A percentile compares a stretch with the other conserved stretches of the same genome.
phyloP scores from a whole-genome alignment of 1,140 invertebrate species.

The Drosophila arizonae region DNA sequence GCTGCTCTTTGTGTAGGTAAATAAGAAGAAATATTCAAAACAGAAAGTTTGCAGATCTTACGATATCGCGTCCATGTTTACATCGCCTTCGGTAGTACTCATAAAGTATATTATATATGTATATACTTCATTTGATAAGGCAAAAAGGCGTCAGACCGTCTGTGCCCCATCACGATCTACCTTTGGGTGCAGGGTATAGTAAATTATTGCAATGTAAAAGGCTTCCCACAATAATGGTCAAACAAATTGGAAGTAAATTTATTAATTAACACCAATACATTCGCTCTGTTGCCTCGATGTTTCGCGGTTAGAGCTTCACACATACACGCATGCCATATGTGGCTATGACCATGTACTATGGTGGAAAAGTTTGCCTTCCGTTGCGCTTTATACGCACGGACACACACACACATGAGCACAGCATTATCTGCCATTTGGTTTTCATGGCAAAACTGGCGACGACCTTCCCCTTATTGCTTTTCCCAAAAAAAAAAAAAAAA shows the following conservation, averaged over 20 bases:
- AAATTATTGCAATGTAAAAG: neutral
- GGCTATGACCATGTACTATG: neutral
- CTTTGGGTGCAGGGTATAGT: no score
- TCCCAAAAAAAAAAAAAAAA: neutral
- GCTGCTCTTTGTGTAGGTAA: no score
- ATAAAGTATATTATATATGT: neutral
- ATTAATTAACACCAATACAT: neutral
- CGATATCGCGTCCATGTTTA: no score
- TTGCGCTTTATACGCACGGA: neutral
- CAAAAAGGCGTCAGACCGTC: no score
- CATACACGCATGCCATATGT: no score
- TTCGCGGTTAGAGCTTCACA: no score
- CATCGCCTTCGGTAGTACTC: no score
- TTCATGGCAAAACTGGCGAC: conserved; percentile 28
- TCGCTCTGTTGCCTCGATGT: neutral
- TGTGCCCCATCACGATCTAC: no score
- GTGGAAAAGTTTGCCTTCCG: conserved; percentile 3
- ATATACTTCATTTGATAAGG: neutral
- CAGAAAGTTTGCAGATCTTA: no score
- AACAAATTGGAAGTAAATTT: neutral
- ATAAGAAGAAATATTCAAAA: no score
- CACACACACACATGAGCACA: neutral
- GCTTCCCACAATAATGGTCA: neutral
- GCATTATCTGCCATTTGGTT: conserved; percentile 11
- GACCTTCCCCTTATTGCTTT: conserved; percentile 19